phyloP scores from a whole-genome alignment of 2,888 invertebrate genomes.

The Melinopterus prodromus region DNA sequence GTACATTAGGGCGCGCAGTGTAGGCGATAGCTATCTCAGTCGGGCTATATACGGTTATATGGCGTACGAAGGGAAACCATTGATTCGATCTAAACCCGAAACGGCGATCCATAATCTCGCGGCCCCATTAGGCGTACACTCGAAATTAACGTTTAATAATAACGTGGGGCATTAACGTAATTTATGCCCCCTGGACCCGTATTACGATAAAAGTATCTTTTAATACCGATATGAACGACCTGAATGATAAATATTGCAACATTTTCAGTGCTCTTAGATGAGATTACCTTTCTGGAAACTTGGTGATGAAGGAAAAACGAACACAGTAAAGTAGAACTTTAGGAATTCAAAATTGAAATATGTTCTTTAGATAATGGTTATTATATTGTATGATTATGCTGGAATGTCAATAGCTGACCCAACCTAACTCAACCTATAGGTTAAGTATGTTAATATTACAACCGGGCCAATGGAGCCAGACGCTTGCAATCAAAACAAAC shows the following conservation, averaged over 20 bases:
- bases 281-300: background rate
- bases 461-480: too few species aligned
- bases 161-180: background rate
- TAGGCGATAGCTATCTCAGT: background rate
- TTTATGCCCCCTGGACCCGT: background rate
- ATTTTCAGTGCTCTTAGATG: background rate
- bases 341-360: too few species aligned
- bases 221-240: background rate
- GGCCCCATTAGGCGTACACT: conserved; percentile 4
- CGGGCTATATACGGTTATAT: background rate
- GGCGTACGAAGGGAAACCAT: background rate
- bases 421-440: too few species aligned
- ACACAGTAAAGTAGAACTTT: too few species aligned
- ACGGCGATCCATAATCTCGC: background rate
- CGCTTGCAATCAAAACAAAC: too few species aligned
- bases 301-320: background rate
- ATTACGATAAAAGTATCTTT: background rate
- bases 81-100: conserved; percentile 4
- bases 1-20: background rate
- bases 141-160: conserved; percentile 4
- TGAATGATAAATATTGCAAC: background rate
- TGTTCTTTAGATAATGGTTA: too few species aligned
- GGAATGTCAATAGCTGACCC: too few species aligned
- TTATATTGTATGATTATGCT: too few species aligned
- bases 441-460: too few species aligned